phyloP scores from a whole-genome alignment of 2,888 invertebrate species.

The Erpobdella octoculata region DNA sequence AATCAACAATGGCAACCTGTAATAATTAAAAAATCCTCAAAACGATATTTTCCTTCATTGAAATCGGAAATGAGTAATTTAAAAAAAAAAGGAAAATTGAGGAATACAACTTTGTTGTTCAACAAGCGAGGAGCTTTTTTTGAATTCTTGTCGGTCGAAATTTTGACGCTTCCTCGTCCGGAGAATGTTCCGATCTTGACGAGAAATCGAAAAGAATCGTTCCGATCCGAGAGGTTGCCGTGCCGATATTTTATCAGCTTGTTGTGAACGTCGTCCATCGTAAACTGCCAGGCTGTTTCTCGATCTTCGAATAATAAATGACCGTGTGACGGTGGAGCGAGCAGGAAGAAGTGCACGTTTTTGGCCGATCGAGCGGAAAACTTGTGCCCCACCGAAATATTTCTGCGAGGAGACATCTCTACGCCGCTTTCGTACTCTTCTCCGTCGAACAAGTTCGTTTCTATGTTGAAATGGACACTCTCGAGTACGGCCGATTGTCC shows the following conservation, averaged over 20 bases:
- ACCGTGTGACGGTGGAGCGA: not conserved
- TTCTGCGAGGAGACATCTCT: too few relatives aligned
- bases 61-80: too few relatives aligned
- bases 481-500: not conserved
- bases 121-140: not conserved
- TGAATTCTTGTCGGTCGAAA: not conserved
- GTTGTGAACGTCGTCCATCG: not conserved
- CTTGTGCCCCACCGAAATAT: too few relatives aligned
- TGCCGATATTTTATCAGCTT: not conserved
- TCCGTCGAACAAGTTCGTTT: not conserved
- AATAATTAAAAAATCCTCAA: not conserved
- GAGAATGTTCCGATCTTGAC: not conserved
- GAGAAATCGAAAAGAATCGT: not conserved
- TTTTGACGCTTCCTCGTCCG: not conserved
- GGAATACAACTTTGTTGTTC: not conserved
- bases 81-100: not conserved
- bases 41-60: too few relatives aligned
- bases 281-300: conserved; percentile 5
- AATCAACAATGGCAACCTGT: not conserved
- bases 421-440: not conserved
- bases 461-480: not conserved
- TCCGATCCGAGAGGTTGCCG: not conserved
- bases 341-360: not conserved
- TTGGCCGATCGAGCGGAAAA: too few relatives aligned
- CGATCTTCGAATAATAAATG: not conserved